Base-by-base conservation (phyloP, 2,113 vertebrate genomes). In the Neodon shergylaensis region DNA sequence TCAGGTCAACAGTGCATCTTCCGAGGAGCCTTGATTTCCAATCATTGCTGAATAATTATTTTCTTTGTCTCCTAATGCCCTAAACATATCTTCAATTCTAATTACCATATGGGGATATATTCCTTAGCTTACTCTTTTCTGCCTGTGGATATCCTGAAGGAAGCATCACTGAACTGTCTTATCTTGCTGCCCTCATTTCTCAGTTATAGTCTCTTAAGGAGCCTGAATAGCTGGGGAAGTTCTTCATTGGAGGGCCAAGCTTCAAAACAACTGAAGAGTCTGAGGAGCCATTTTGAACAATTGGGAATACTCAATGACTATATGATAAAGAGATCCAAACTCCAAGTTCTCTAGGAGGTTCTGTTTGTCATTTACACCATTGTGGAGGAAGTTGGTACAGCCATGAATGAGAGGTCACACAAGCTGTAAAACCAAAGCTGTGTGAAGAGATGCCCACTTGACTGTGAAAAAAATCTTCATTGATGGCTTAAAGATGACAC, bases 71-170 rank as follows among this genome's bases (percentile, higher is more conserved):
- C 39, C 12, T 76, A 88, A 31, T 85, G 24, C 16, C 44, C 14
- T 65, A 94, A 90, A 88, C 28, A 83, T 7, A 42, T 63, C 28
- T 94, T 89, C 31, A 79, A 63, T 89, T 42, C 73, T 78, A 96
- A 61, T 58, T 74, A 74, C 47, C n/a, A 2, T 66, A 84, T 19
- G 9, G 4, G 66, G 6, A 72, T 52, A 52, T 28, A 68, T 49
- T 70, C 31, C 31, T 52, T 87, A 87, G 65, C 84, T 87, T 52
- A 87, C 31, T 49, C 44, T 36, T 72, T 87, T 72, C 47, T 88
- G 47, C 66, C 7, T 39, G 7, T 72, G 36, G 22, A 16, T 36
- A 54, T n/a, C n/a, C 47, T 66, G 13, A 12, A 72, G 22, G 47
- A 72, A 72, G 66, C 36, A 39, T 72, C 47, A n/a, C 31, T 88